Base-by-base conservation (phyloP, 2,113 vertebrate species). In the Hylia prasina region DNA sequence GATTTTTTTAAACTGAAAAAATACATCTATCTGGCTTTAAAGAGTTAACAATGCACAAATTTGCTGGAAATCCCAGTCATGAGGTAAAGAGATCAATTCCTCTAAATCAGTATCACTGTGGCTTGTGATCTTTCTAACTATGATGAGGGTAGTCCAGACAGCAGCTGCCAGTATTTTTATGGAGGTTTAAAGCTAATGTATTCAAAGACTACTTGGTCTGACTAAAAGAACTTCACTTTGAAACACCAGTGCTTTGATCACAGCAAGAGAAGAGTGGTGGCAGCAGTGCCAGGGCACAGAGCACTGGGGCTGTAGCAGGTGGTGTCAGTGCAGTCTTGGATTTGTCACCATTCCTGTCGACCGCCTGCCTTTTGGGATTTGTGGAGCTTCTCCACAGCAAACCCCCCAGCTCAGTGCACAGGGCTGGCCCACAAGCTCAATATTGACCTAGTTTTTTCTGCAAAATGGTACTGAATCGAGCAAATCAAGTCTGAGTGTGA, bases 241-340 rank as follows among this genome's bases (percentile, higher is more conserved):
- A 90, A 87, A 75, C 31, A 28, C 22, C 7, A 8, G 51, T 1
- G 15, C 93, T 94, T 96, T 96, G 94, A 91, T 94, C 82, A 44
- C 60, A 83, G 87, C 56, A n/a, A 37, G 53, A 31, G 69, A 16
- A 17, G 87, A 25, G 35, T 13, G 0, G 0, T 0, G 6, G 65
- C 86, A 56, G 76, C 1, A 0, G 42, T 50, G 28, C 18, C 1
- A 0, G 30, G 1, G 9, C 9, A 7, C 0, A 0, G 48, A 69
- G 64, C 27, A 7, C 27, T 0, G 0, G 19, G 80, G 17, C 33
- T 0, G 0, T 14, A 17, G 68, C 72, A 54, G 60, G 47, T 56
- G 76, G 51, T 86, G 76, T 56, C 54, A 28, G 28, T 9, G 27
- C 31, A 68, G 61, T 44, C 33, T 7, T 2, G 58, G 63, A 42